Evolutionary conservation across 2,888 invertebrate genomes (phyloP), one percentile per base, ranked within the genome.

Genomic region (Acanthococcus lagerstroemiae): DNA sequence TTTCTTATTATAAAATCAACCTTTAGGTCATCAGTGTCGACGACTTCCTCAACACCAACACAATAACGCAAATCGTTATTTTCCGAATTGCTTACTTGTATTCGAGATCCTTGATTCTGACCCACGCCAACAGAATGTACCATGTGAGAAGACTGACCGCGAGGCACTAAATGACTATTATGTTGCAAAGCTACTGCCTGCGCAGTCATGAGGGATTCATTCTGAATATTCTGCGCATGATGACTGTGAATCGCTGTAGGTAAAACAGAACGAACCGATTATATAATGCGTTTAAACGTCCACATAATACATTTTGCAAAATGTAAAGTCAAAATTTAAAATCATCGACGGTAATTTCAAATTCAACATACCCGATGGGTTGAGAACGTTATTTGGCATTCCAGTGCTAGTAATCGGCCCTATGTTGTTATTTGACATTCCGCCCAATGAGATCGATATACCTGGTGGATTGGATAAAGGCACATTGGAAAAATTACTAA

Each of bases 401-500:
- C 86, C 81, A 73, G 84, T 85, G 76, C 87, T 89, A 71, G 81
- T 80, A 37, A 87, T 85, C 55, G 88, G 84, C 72, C 84, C 79
- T 58, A 87, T 85, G 61, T 86, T 85, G n/a, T n/a, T n/a, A 61
- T 84, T 85, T 71, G 85, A 83, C 80, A 84, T 83, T 73, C 81
- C 84, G 74, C 84, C 86, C 74, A 87, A 89, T 24, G 88, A 88
- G 81, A 90, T 87, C 72, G 89, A 87, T 85, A 90, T 86, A 70
- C 84, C 86, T 55, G 55, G 65, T n/a, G n/a, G n/a, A 44, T 65
- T 65, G 80, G 77, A 68, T 72, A 72, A 57, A 25, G 48, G 45
- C n/a, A 57, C 50, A 48, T 66, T 66, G 45, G 50, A 70, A 69
- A 69, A 55, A 45, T 45, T 61, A 54, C 57, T 27, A 50, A 57